These are phyloP conservation scores for Bicyclus anynana DNA, from an alignment of 1,140 invertebrate genomes.

Conservation along the genomic window DNA sequence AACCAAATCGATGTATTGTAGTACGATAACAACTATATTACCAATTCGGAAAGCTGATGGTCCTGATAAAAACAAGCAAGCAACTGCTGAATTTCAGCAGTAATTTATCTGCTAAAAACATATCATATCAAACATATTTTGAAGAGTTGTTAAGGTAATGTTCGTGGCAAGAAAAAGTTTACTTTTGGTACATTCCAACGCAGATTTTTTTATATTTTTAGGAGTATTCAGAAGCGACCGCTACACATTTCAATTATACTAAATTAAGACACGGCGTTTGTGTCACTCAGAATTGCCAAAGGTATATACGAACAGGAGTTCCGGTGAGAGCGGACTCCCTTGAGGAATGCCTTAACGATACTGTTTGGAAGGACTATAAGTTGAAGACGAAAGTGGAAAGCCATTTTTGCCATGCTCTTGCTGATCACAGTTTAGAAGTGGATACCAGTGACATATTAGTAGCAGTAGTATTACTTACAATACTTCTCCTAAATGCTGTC, in stretches of 20 bases:
- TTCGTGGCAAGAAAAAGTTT: too few relatives aligned
- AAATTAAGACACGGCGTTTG: conserved; percentile 40
- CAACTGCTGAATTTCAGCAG: too few relatives aligned
- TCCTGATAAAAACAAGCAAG: too few relatives aligned
- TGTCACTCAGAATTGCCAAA: conserved; percentile 34
- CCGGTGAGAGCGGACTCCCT: conserved; percentile 11
- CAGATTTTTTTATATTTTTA: conserved; percentile 19
- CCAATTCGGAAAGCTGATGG: too few relatives aligned
- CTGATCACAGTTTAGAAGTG: conserved; percentile 18
- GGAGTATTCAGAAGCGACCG: conserved; percentile 40
- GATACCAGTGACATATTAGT: conserved; percentile 27
- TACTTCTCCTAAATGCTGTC: conserved; percentile 32
- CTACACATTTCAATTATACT: conserved; percentile 42
- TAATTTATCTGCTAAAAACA: too few relatives aligned
- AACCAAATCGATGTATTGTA: too few relatives aligned
- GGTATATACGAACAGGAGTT: conserved; percentile 27
- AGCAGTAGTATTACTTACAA: conserved; percentile 17
- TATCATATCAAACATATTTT: too few relatives aligned
- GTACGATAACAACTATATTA: too few relatives aligned
- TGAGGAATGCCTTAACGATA: conserved; percentile 27
- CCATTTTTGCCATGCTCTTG: conserved; percentile 20
- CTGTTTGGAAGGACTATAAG: conserved; percentile 14
- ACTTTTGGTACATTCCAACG: too few relatives aligned
- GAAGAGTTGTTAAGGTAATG: too few relatives aligned
- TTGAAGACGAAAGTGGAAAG: conserved; percentile 28